Conservation (phyloP, 2,888 invertebrate genomes). For the Mythimna vitellina region DNA sequence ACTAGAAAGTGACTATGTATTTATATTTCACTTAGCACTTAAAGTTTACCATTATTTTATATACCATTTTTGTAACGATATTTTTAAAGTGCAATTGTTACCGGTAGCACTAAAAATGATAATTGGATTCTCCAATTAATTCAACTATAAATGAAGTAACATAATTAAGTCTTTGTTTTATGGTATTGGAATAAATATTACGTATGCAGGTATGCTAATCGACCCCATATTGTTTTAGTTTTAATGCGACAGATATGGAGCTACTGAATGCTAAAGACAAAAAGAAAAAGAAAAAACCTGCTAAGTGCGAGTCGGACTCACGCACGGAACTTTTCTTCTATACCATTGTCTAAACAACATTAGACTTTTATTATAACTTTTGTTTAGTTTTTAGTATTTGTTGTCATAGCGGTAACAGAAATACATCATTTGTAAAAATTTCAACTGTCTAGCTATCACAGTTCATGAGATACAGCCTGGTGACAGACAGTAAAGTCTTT, state of each 20-base stretch:
- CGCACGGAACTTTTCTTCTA: no score
- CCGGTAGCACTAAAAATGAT: background rate
- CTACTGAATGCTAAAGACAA: background rate
- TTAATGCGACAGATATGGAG: background rate
- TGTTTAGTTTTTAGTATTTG: no score
- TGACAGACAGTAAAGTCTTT: no score
- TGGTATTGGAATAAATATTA: background rate
- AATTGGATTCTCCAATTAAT: conserved; percentile 1
- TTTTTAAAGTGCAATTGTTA: conserved; percentile 8
- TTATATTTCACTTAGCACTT: conserved; percentile 41
- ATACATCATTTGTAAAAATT: no score
- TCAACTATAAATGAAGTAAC: conserved; percentile 2
- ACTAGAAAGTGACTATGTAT: conserved; percentile 49
- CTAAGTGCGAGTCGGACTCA: no score
- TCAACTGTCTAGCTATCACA: no score
- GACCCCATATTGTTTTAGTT: background rate
- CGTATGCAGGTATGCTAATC: background rate
- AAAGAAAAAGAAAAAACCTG: background rate
- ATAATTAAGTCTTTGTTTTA: background rate
- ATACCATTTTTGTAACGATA: conserved; percentile 11
- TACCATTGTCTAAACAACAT: no score
- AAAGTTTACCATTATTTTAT: background rate
- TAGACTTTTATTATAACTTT: no score
- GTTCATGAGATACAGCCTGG: no score
- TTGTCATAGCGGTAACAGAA: no score